Evolutionary conservation across 2,113 vertebrate species (phyloP).

Genomic region (human): GRCh38 chr15:74396001-74396500

Average conservation of each 20-base stretch:
- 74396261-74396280: background rate
- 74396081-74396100: background rate
- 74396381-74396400: background rate
- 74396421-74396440: background rate
- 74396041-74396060: background rate
- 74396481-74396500: background rate
- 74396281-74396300: background rate
- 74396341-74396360: background rate
- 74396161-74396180: background rate
- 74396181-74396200: background rate
- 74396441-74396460: constrained; percentile 10
- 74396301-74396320: background rate
- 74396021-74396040: no score
- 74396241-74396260: background rate
- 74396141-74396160: background rate
- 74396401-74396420: background rate
- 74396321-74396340: background rate
- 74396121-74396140: background rate
- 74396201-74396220: background rate
- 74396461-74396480: constrained; percentile 58
- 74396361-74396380: background rate
- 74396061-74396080: background rate
- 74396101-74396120: rapidly evolving
- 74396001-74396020: background rate
- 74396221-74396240: no score